Evolutionary conservation across 2,113 vertebrate species (phyloP).

Genomic region (Eulemur macaco): DNA sequence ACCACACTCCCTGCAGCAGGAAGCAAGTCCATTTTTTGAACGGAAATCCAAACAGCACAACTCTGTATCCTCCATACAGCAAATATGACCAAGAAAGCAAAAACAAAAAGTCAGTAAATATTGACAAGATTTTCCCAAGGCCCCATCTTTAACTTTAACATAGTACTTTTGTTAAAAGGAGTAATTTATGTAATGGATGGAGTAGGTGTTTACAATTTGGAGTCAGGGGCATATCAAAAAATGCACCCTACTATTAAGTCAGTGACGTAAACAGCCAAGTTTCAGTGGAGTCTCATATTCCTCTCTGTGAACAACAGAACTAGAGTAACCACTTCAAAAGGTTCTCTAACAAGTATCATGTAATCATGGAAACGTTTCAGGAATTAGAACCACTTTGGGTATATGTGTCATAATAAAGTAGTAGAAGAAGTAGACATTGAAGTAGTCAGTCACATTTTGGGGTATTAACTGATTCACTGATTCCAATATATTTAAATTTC

Average conservation of each 20-base stretch:
- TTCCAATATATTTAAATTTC: not conserved
- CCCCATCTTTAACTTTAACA: not conserved
- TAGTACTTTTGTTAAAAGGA: not conserved
- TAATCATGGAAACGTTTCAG: not conserved
- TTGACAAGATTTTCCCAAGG: not conserved
- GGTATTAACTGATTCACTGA: not conserved
- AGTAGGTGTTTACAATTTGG: not conserved
- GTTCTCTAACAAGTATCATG: not conserved
- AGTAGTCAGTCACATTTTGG: not conserved
- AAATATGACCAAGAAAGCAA: not conserved
- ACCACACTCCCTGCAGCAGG: too few species aligned
- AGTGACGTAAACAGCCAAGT: not conserved
- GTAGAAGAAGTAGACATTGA: not conserved
- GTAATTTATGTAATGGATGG: too few species aligned
- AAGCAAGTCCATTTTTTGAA: not conserved
- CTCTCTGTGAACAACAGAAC: not conserved
- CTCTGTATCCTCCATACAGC: not conserved
- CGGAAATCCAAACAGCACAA: not conserved
- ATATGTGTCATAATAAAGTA: not conserved
- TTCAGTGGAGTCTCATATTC: rapidly evolving
- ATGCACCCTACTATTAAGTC: not conserved
- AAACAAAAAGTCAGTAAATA: not conserved
- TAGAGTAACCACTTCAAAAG: not conserved
- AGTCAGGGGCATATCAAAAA: not conserved
- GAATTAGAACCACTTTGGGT: not conserved